Conservation (phyloP, 2,113 vertebrate species). For the Tychaedon coryphoeus region DNA sequence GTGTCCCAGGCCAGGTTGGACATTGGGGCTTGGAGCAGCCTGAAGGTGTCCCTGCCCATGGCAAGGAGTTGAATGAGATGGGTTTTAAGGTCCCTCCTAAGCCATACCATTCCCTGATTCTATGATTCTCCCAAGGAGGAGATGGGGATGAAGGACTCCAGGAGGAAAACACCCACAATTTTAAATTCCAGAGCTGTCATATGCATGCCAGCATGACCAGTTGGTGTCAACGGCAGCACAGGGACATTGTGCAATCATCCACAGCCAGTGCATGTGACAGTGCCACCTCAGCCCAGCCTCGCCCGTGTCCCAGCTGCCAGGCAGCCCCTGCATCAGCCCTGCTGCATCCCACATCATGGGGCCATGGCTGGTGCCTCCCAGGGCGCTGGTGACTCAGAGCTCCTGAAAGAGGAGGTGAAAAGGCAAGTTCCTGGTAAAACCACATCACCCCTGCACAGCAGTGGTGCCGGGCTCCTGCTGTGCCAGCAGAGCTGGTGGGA, state of each 20-base stretch:
- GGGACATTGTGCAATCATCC: background rate
- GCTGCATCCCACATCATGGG: accelerated
- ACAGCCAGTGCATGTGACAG: background rate
- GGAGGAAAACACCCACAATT: background rate
- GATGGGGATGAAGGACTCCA: background rate
- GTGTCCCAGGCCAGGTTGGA: accelerated
- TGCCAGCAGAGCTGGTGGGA: background rate
- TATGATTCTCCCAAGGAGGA: background rate
- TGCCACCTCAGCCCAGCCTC: background rate
- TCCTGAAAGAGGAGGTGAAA: constrained; percentile 7
- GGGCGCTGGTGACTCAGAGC: background rate
- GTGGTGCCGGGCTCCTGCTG: accelerated
- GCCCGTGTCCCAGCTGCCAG: accelerated
- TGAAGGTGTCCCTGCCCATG: background rate
- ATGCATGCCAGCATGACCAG: background rate
- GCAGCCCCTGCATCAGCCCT: accelerated
- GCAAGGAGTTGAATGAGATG: background rate
- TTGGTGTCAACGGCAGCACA: background rate
- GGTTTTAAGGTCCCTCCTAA: background rate
- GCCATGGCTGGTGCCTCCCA: accelerated
- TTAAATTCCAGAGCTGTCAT: background rate
- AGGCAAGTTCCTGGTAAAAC: constrained; percentile 11
- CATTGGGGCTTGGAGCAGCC: accelerated
- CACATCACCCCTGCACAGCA: accelerated
- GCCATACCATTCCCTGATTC: background rate